Conservation (phyloP, 1,140 invertebrate species). For the Drosophila kanapiae region DNA sequence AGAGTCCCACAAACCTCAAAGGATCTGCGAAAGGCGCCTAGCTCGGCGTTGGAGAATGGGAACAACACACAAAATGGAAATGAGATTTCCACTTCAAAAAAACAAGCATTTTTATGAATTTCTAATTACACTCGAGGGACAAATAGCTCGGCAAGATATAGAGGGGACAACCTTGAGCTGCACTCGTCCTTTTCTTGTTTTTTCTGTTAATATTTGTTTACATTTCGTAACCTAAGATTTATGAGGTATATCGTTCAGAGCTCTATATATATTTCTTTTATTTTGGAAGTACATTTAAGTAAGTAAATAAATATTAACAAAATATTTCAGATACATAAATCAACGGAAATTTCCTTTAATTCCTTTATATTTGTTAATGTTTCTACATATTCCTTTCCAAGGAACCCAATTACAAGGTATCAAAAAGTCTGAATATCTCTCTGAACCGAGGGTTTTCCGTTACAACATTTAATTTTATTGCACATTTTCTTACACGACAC, state of each 20-base stretch:
- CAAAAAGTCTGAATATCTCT: background rate
- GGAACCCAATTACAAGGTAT: background rate
- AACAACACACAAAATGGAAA: slow-evolving; percentile 27
- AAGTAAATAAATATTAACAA: no score
- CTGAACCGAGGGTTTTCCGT: background rate
- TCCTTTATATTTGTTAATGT: no score
- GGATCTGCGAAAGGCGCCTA: slow-evolving; percentile 45
- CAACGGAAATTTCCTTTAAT: no score
- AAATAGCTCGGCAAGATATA: slow-evolving; percentile 20
- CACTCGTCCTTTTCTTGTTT: background rate
- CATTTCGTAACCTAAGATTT: background rate
- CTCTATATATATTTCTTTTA: background rate
- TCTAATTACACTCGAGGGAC: slow-evolving; percentile 41
- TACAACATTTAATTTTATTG: slow-evolving; percentile 35
- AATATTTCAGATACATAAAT: no score
- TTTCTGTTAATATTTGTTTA: slow-evolving; percentile 14
- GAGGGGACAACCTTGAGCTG: slow-evolving; percentile 16
- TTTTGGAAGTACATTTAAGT: no score
- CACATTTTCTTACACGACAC: slow-evolving; percentile 7
- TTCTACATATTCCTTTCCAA: background rate
- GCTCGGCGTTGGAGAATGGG: slow-evolving; percentile 7
- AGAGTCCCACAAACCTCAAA: slow-evolving; percentile 37
- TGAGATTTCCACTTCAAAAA: slow-evolving; percentile 34
- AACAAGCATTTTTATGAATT: slow-evolving; percentile 50
- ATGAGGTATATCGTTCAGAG: background rate